Evolutionary conservation across 2,888 invertebrate species (phyloP), one percentile per base, ranked within the genome.

Genomic region (Drosophila meridiana): DNA sequence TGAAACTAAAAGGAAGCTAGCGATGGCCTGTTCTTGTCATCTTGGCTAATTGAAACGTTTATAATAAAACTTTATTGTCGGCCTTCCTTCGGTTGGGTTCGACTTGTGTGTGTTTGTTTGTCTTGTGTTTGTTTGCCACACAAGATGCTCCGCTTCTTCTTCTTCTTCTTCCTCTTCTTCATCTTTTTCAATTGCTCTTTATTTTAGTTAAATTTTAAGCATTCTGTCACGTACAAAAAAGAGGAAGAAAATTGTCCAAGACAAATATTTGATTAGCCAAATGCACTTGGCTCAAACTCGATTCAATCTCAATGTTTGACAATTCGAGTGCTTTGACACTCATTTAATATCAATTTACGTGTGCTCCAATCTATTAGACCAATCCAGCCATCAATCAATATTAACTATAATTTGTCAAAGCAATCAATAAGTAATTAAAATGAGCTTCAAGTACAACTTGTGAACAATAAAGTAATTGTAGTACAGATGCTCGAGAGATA

Each of bases 31-130:
- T 61, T 62, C 57, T 60, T 77, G 75, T 73, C 78, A 63, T 76
- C 69, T 36, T 48, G 64, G 83, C 84, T 85, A 87, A 87, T 87
- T 87, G 89, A 89, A 89, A 76, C 77, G 73, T 70, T 82, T 76
- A 74, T 57, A 74, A 69, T 73, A 73, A 78, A 89, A 82, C 80
- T 71, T 75, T 78, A 86, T 87, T 89, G 82, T 87, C 30, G 9
- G 48, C 28, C 42, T 45, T 72, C 36, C 28, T 34, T 34, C 34
- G 52, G 34, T 38, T 38, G 26, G 14, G 38, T 28, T 26, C 8
- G 43, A 36, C 48, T 60, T 73, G 63, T 28, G 52, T 55, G 63
- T 28, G 52, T 73, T 60, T 28, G 52, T 55, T 60, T 28, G 52
- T 48, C 2, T 48, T 32, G 47, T 11, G n/a, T 56, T 34, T 55